These are phyloP conservation scores for Limnephilus auricula DNA, from an alignment of 2,888 invertebrate genomes.

Conservation along the genomic window DNA sequence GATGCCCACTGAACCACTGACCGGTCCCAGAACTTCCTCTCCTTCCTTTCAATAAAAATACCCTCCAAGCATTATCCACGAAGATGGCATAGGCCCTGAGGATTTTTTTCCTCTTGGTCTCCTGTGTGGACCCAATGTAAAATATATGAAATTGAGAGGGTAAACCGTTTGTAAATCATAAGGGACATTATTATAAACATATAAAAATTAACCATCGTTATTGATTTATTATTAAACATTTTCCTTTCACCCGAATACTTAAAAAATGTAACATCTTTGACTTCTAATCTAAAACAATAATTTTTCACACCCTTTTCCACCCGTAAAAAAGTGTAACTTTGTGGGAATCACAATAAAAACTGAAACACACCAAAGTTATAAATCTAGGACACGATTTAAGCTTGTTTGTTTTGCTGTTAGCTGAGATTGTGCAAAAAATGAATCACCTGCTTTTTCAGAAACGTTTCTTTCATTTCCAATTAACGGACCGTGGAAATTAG, in stretches of 20 bases:
- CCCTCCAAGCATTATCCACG: too few species aligned
- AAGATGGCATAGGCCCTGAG: too few species aligned
- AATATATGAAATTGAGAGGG: background rate
- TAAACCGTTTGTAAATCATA: background rate
- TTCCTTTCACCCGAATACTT: background rate
- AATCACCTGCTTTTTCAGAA: background rate
- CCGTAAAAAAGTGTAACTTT: background rate
- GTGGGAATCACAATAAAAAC: background rate
- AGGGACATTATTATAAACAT: background rate
- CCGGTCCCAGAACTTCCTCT: too few species aligned
- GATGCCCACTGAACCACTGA: too few species aligned
- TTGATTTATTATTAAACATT: background rate
- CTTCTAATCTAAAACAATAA: too few species aligned
- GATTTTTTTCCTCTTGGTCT: too few species aligned
- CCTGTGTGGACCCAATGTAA: too few species aligned
- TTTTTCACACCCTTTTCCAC: background rate
- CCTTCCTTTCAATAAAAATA: too few species aligned
- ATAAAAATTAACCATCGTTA: background rate
- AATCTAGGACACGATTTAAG: constrained; percentile 29
- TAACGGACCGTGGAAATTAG: background rate
- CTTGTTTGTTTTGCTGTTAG: constrained; percentile 8
- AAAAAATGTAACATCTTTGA: background rate
- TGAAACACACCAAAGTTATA: background rate
- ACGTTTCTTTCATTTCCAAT: background rate
- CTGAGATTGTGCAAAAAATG: constrained; percentile 2